Percentiles rank a stretch among this genome's conserved stretches.
phyloP scores from a whole-genome alignment of 2,888 invertebrate genomes.

The Rhimphoctona megacephalus region DNA sequence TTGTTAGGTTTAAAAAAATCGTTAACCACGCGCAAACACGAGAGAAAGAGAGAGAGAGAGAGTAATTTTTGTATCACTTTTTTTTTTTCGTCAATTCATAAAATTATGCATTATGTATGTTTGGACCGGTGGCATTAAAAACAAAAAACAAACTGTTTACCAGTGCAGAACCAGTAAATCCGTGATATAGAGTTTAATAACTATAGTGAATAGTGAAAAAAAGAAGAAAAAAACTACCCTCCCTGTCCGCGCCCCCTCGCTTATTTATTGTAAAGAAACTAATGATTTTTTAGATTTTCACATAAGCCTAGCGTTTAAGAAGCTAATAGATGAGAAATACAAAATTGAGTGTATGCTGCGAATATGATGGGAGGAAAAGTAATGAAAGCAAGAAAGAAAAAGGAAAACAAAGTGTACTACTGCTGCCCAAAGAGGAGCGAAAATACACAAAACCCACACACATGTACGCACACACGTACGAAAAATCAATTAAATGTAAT shows the following conservation, averaged over 20 bases:
- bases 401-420: slow-evolving; percentile 5
- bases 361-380: slow-evolving; percentile 5
- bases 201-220: slow-evolving; percentile 28
- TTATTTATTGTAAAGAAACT: slow-evolving; percentile 67
- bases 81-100: not conserved
- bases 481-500: not conserved
- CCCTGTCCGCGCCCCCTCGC: slow-evolving; percentile 18
- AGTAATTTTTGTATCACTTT: not conserved
- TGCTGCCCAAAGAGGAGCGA: slow-evolving; percentile 52
- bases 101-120: not conserved
- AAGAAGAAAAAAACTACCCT: not conserved
- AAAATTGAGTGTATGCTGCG: slow-evolving; percentile 5
- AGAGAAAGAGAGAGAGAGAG: not conserved
- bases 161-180: slow-evolving; percentile 80
- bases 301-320: slow-evolving; percentile 57
- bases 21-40: not conserved
- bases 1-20: not conserved
- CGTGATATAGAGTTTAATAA: slow-evolving; percentile 77
- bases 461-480: slow-evolving; percentile 39
- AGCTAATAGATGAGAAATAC: slow-evolving; percentile 29
- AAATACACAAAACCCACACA: slow-evolving; percentile 9
- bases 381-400: not conserved
- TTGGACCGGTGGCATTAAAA: slow-evolving; percentile 41
- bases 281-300: slow-evolving; percentile 64
- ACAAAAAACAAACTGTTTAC: slow-evolving; percentile 59